These are phyloP conservation scores for Capitulum mitella DNA, from an alignment of 2,888 invertebrate species.

Conservation along the genomic window DNA sequence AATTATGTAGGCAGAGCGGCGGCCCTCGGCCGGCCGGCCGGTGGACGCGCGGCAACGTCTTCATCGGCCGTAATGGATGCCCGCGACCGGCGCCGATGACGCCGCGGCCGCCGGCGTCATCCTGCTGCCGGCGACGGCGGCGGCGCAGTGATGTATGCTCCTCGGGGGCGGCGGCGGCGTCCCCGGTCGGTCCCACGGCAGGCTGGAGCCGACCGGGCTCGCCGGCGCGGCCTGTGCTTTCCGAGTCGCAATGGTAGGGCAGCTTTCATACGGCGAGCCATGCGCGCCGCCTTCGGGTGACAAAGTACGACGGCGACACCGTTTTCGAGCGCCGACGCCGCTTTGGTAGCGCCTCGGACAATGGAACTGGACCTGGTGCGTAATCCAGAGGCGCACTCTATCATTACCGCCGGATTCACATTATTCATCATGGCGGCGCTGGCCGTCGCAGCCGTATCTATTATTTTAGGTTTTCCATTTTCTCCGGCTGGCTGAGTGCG, in stretches of 20 bases:
- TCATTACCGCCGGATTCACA: background rate
- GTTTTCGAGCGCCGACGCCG: background rate
- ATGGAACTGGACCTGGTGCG: background rate
- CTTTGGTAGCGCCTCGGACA: background rate
- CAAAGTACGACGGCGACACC: background rate
- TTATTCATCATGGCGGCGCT: background rate
- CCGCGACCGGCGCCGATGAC: background rate
- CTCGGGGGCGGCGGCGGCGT: background rate
- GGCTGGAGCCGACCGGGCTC: too few relatives aligned
- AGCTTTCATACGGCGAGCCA: too few relatives aligned
- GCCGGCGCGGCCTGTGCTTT: too few relatives aligned
- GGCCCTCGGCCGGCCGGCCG: background rate
- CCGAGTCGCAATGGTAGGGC: too few relatives aligned
- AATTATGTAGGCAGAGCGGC: background rate
- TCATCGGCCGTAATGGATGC: background rate
- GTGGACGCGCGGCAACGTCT: background rate
- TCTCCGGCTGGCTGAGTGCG: conserved; percentile 6
- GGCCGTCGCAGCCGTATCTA: background rate
- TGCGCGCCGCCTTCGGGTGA: background rate
- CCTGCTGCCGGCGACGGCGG: background rate
- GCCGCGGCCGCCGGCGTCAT: background rate
- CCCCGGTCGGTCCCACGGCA: background rate
- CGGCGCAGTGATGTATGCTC: background rate
- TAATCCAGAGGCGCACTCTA: background rate
- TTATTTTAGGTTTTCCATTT: conserved; percentile 22